Base-by-base conservation (phyloP, 2,113 vertebrate species). In the Pitta sordida region DNA sequence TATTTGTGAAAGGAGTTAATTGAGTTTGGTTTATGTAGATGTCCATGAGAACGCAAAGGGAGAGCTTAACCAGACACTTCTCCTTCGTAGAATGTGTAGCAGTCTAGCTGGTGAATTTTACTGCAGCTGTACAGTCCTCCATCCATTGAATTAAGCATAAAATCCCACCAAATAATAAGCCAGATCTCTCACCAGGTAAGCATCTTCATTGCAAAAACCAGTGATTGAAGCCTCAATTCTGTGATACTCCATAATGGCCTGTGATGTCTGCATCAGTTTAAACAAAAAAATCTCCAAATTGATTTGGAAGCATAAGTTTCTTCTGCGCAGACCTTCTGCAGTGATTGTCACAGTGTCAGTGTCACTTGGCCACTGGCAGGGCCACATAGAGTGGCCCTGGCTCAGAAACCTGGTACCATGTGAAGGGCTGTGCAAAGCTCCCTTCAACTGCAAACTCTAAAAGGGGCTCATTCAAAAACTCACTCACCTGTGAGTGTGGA, bases 161-260 rank as follows among this genome's bases (percentile, higher is more conserved):
- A 70, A 29, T 23, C 51, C 14, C 37, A 53, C 9, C 1, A 2
- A 70, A 74, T 29, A 44, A 22, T 24, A 22, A 24, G 24, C n/a
- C 26, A 77, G 37, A n/a, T 52, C 27, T 83, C 37, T 83, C 55
- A n/a, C 29, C 6, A 6, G 21, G 4, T 69, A 74, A 69, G 37
- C 41, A n/a, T 19, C 73, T n/a, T 41, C 5, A 6, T 48, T 49
- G 39, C 36, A 64, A 75, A 68, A 76, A 22, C 11, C 43, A 29
- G 34, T 37, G 16, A 34, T 79, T 53, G 44, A 73, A 91, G 39
- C n/a, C 29, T 44, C 37, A 41, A 0, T 32, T 84, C 53, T 64
- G 41, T 69, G 22, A 44, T 55, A 24, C 15, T 71, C 2, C 1
- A 6, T 34, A 86, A 46, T 0, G 1, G 17, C 27, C 17, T 0